A percentile compares a stretch with the other conserved stretches of the same genome.
These are phyloP conservation scores for Ficedula albicollis DNA, from an alignment of 2,797 vertebrate species.

Conservation along the genomic window DNA sequence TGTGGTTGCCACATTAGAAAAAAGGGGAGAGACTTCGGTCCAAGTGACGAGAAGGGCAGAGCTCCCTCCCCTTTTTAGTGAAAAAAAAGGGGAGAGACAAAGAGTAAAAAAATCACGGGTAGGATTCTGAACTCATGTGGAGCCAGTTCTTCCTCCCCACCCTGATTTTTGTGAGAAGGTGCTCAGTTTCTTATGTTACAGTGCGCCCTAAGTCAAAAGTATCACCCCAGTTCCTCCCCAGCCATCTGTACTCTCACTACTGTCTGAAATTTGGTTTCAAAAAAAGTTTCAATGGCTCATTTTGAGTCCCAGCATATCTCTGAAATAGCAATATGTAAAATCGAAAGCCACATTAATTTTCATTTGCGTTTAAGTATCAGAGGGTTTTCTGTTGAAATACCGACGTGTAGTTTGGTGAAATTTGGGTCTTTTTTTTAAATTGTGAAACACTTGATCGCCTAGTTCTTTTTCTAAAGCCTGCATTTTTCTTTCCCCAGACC, in stretches of 20 bases:
- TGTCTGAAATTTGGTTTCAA: neutral
- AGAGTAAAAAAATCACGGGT: neutral
- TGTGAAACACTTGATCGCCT: rapidly evolving
- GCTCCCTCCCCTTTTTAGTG: neutral
- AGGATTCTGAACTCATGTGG: neutral
- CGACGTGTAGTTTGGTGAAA: neutral
- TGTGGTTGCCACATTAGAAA: neutral
- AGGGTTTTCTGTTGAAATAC: neutral
- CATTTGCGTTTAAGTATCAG: neutral
- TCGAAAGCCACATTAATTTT: neutral
- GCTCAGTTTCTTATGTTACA: neutral
- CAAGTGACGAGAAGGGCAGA: neutral
- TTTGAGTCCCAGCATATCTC: neutral
- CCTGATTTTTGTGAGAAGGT: neutral
- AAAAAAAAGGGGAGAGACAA: neutral
- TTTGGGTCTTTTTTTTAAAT: neutral
- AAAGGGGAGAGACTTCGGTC: neutral
- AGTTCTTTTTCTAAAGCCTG: neutral
- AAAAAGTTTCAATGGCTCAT: neutral
- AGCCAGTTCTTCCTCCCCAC: neutral
- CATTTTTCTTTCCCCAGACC: neutral
- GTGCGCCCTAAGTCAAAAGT: neutral
- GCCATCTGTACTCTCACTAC: neutral
- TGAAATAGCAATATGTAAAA: neutral
- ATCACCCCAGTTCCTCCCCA: neutral